These are phyloP conservation scores for Parascotia fuliginaria DNA, from an alignment of 2,888 invertebrate species.

Conservation along the genomic window DNA sequence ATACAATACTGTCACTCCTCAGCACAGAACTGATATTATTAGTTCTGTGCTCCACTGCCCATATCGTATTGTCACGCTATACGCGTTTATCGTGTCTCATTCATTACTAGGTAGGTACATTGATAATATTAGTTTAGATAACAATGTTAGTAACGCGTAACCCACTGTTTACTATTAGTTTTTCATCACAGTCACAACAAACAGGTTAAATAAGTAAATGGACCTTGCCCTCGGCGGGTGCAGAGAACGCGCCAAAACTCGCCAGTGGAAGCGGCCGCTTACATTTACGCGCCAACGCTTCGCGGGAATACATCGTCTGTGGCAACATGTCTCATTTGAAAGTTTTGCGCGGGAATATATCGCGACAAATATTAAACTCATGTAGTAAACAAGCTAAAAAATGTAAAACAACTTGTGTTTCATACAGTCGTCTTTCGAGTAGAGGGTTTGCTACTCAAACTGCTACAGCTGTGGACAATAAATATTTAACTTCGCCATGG, in stretches of 20 bases:
- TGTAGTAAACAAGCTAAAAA: constrained; percentile 58
- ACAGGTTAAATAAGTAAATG: constrained; percentile 60
- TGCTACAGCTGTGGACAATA: constrained; percentile 62
- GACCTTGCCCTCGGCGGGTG: constrained; percentile 71
- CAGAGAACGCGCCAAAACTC: constrained; percentile 70
- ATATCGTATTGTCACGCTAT: background rate
- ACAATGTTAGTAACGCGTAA: constrained; percentile 36
- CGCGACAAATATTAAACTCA: constrained; percentile 68
- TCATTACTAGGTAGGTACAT: constrained; percentile 45
- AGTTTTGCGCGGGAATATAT: constrained; percentile 76
- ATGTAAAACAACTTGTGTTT: constrained; percentile 41
- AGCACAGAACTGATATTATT: too few species aligned
- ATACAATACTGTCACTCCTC: too few species aligned
- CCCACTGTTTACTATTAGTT: constrained; percentile 50
- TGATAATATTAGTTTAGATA: constrained; percentile 41
- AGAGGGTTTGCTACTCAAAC: constrained; percentile 68
- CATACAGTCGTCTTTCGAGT: constrained; percentile 45
- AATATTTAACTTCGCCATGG: constrained; percentile 72
- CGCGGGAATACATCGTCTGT: constrained; percentile 62
- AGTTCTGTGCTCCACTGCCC: too few species aligned
- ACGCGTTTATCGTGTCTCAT: constrained; percentile 35
- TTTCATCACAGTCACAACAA: constrained; percentile 52
- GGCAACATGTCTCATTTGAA: constrained; percentile 76
- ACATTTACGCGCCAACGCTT: constrained; percentile 63
- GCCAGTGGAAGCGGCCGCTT: constrained; percentile 41